These are phyloP conservation scores for Nephotettix cincticeps DNA, from an alignment of 1,140 invertebrate species.

Conservation along the genomic window DNA sequence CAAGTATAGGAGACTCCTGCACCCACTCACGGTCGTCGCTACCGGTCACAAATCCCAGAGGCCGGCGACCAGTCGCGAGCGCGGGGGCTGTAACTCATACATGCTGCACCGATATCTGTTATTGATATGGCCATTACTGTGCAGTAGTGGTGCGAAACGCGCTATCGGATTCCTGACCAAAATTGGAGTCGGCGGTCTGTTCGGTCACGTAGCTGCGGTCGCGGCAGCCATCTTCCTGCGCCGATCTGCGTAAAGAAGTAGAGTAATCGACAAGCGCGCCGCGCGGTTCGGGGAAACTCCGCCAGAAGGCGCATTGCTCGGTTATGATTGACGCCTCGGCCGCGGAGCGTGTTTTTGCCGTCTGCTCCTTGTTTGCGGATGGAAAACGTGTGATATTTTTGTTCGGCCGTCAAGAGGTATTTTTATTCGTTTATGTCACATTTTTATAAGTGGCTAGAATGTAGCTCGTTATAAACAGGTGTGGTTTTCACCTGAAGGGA, in stretches of 20 bases:
- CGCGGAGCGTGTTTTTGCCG: not conserved
- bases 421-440: no score
- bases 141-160: not conserved
- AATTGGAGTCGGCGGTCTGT: not conserved
- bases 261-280: not conserved
- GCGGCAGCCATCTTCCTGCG: not conserved
- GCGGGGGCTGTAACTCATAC: not conserved
- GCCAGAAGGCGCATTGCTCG: not conserved
- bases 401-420: no score
- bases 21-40: no score
- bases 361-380: not conserved
- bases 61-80: no score
- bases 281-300: not conserved
- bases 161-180: constrained; percentile 8
- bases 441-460: no score
- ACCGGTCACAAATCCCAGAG: no score
- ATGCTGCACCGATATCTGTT: not conserved
- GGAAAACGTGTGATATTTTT: not conserved
- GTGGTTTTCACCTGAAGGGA: no score
- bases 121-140: constrained; percentile 7
- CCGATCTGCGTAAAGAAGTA: constrained; percentile 11
- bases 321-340: not conserved
- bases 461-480: no score
- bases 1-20: no score
- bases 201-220: not conserved